Evolutionary conservation across 2,888 invertebrate species (phyloP).

Genomic region (Spisula subtruncata): DNA sequence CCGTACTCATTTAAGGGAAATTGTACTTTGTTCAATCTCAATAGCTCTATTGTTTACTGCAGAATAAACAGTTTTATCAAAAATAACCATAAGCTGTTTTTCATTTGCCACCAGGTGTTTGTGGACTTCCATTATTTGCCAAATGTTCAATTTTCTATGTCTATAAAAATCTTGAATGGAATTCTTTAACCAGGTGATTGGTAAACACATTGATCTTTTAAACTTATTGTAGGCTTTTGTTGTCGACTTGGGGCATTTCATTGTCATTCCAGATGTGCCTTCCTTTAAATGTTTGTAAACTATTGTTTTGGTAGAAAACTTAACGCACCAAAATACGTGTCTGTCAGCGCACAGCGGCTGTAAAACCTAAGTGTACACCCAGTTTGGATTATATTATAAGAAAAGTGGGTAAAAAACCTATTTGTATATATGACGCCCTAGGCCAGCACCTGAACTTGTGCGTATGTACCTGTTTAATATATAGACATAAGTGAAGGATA

Average conservation of each 20-base stretch:
- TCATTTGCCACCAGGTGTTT: constrained; percentile 44
- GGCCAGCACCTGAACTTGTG: not conserved
- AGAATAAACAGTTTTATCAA: constrained; percentile 49
- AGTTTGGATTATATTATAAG: not conserved
- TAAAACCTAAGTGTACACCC: not conserved
- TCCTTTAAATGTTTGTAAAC: constrained; percentile 28
- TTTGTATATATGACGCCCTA: not conserved
- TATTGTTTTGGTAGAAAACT: constrained; percentile 12
- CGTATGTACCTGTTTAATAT: not conserved
- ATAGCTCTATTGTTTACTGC: constrained; percentile 40
- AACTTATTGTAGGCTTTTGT: constrained; percentile 20
- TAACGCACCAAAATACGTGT: constrained; percentile 8
- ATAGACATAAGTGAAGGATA: not conserved
- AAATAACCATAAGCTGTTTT: constrained; percentile 46
- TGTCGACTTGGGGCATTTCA: constrained; percentile 5
- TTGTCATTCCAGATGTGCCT: constrained; percentile 22
- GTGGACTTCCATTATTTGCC: constrained; percentile 41
- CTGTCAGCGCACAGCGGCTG: not conserved
- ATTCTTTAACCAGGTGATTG: constrained; percentile 50
- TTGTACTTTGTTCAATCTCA: constrained; percentile 39
- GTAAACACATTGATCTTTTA: constrained; percentile 36
- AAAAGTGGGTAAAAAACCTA: not conserved
- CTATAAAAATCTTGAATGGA: constrained; percentile 54
- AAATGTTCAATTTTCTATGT: constrained; percentile 49
- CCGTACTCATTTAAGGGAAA: not conserved